phyloP scores from a whole-genome alignment of 2,113 vertebrate species.

The Ibidorhyncha struthersii region DNA sequence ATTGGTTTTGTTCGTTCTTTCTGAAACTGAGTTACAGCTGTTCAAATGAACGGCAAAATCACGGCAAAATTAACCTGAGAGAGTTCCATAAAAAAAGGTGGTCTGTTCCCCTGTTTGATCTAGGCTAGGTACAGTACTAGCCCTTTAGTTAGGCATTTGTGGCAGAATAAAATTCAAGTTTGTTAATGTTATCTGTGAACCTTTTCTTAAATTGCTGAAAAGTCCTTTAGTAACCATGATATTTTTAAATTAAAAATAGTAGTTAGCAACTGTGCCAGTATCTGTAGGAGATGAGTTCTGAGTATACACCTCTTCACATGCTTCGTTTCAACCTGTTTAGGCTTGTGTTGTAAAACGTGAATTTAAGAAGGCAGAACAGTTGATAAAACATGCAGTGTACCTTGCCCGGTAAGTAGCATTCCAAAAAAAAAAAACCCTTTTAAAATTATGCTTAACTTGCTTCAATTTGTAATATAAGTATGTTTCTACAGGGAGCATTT shows the following conservation, averaged over 20 bases:
- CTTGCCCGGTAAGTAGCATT: constrained; percentile 85
- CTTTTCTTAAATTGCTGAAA: not conserved
- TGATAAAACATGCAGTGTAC: constrained; percentile 98
- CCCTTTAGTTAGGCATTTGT: not conserved
- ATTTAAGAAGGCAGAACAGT: constrained; percentile 97
- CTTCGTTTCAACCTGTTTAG: constrained; percentile 69
- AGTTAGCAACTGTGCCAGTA: not conserved
- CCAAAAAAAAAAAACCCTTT: not conserved
- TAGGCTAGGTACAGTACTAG: not conserved
- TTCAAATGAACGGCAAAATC: not conserved
- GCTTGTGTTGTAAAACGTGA: constrained; percentile 98
- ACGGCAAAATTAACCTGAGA: not conserved
- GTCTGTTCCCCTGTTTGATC: not conserved
- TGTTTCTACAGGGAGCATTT: constrained; percentile 91
- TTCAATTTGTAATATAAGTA: not conserved
- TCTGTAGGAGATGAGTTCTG: not conserved
- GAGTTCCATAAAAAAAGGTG: not conserved
- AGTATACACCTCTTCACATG: not conserved
- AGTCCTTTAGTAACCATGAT: not conserved
- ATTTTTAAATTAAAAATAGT: rapidly evolving
- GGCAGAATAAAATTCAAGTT: not conserved
- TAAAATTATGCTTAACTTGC: rapidly evolving
- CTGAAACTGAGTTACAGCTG: not conserved
- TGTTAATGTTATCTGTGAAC: not conserved
- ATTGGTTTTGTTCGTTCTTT: not conserved